Base-by-base conservation (phyloP, 2,797 vertebrate species). In the Acanthornis magna region DNA sequence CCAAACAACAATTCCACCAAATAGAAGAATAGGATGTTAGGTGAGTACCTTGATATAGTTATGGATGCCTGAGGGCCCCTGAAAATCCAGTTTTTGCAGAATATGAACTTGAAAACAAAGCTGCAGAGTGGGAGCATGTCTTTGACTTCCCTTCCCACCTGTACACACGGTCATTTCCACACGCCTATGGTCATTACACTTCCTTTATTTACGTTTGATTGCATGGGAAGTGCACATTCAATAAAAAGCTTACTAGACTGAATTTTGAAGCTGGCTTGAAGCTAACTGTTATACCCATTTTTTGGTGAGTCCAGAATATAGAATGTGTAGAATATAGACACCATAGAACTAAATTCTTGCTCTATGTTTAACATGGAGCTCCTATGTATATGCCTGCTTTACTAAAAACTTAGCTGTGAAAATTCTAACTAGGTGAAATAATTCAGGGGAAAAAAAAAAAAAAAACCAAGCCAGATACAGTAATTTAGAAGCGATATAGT, bases 371-470 rank as follows among this genome's bases (percentile, higher is more conserved):
- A 58, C 21, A 58, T 93, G 71, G 36, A 70, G 47, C 40, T 66
- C 18, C 27, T 57, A 40, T 51, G 22, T 38, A 8, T 54, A 53
- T 45, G 15, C 18, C 45, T 74, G 29, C 40, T 89, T 79, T 77
- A 77, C n/a, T 83, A 47, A 71, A 90, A 89, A 23, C 17, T 34
- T 27, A 85, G 18, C 51, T 79, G 45, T 68, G 66, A 85, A 88
- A 79, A 66, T 36, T 65, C 36, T 42, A 67, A 54, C 32, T 47
- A 48, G 27, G n/a, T 78, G 61, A 83, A 88, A 75, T 62, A 54
- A 78, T 43, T 72, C 54, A 78, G 53, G 45, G 45, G n/a, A n/a
- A n/a, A n/a, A n/a, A n/a, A n/a, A n/a, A n/a, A n/a, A 89, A 91
- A 66, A 79, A 82, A 9, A n/a, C 29, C 6, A 55, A 87, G 29